phyloP scores from a whole-genome alignment of 2,888 invertebrate genomes.

The Synanthedon vespiformis region DNA sequence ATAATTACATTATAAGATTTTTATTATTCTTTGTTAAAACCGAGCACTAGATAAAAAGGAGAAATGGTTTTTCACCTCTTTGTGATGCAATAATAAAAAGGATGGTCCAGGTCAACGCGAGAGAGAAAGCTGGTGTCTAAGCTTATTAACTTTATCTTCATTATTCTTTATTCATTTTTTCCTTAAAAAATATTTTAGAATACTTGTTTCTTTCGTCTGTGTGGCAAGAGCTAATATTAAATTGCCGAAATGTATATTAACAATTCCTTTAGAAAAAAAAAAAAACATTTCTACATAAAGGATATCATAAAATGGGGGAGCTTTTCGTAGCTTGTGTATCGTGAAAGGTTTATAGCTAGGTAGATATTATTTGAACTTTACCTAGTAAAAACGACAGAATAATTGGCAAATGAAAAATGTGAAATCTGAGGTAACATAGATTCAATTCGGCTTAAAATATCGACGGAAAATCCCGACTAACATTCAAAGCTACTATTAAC shows the following conservation, averaged over 20 bases:
- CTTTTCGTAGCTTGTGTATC: no score
- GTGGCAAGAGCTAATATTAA: neutral
- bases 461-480: conserved; percentile 28
- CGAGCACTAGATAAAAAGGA: conserved; percentile 26
- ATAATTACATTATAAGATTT: neutral
- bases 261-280: no score
- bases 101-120: conserved; percentile 42
- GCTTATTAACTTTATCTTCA: conserved; percentile 47
- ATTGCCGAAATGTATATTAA: no score
- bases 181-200: conserved; percentile 3
- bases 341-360: no score
- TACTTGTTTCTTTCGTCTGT: conserved; percentile 2
- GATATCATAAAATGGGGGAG: no score
- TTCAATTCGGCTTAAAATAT: neutral
- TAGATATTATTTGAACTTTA: no score
- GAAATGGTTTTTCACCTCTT: conserved; percentile 29
- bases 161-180: conserved; percentile 20
- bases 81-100: conserved; percentile 48
- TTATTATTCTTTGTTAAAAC: neutral
- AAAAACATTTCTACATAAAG: no score
- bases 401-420: no score
- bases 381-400: no score
- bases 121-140: conserved; percentile 37
- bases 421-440: neutral
- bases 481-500: conserved; percentile 43